Base-by-base conservation (phyloP, 2,113 vertebrate genomes). In the Nestor notabilis region DNA sequence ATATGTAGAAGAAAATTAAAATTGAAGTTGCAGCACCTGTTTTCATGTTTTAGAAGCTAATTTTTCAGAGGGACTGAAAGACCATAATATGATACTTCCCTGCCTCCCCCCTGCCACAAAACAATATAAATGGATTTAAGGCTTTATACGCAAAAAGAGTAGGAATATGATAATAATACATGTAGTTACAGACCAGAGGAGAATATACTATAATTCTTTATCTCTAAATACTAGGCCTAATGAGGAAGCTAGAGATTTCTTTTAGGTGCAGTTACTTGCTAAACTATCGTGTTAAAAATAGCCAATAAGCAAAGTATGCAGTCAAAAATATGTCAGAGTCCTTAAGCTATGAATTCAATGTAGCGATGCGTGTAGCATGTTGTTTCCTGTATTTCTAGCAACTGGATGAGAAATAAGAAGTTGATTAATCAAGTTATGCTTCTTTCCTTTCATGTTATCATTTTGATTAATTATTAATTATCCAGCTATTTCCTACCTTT, bases 391-490 rank as follows among this genome's bases (percentile, higher is more conserved):
- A 60, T 52, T 87, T 91, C 82, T 85, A 91, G 69, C 44, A 81
- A 12, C 23, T 78, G 33, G 35, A 35, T 64, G 52, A 89, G 28
- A 82, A 43, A 84, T 43, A 46, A 93, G 44, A 87, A 71, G 39
- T 44, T 92, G 56, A 89, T 91, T 94, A 95, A 94, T 91, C 68
- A 81, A 87, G 35, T 24, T 75, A 64, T 52, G 17, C 20, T 89
- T 55, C 39, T 91, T 91, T 75, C 65, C 47, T 91, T 91, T 87
- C 65, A 64, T 52, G 39, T 64, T 82, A 91, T 76, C 27, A 46
- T 84, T 94, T 89, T 82, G 50, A 89, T 96, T 92, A 87, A 81
- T 87, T 84, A 79, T 31, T 79, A 91, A 95, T 93, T 95, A 87
- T 8, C 13, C 8, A 61, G 4, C 9, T 82, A 63, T 79, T 91